Evolutionary conservation across 2,888 invertebrate species (phyloP), one percentile per base, ranked within the genome.

Genomic region (Criorhina ranunculi): DNA sequence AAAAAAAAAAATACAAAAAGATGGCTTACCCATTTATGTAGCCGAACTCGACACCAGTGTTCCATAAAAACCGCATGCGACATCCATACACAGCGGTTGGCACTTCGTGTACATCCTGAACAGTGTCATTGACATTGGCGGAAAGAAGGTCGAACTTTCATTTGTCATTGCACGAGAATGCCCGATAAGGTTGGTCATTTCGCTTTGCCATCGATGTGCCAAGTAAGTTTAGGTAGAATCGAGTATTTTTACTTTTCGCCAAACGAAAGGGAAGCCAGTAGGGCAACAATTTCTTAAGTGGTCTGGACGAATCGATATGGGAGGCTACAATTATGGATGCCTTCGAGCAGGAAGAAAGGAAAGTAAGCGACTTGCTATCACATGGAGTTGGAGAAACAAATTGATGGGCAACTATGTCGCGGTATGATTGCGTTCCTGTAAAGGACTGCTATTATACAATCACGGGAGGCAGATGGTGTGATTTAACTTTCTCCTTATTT

Each of bases 131-230:
- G 82, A 82, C 82, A 78, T 53, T 66, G 59, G 59, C 60, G 17
- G 29, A 82, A 82, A 82, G 78, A 82, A 82, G 82, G 82, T 78
- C 78, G 66, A 60, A 82, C 82, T 82, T 82, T 82, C 82, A 82
- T 82, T 82, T 82, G 66, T 78, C 70, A 46, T 33, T 78, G 66
- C 62, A 76, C 40, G 33, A 35, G 35, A 77, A 57, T 51, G 11
- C 55, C 81, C 37, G 35, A 37, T 70, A 64, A 70, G 51, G 51
- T 70, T 64, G 69, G 35, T 8, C 15, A 37, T 35, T 64, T 64
- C 19, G 15, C 11, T 19, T 9, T 60, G 15, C 12, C 17, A 2
- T 57, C n/a, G n/a, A n/a, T n/a, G 29, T 35, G 55, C 19, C 40
- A 40, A 49, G 49, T 69, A 76, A 62, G 81, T 64, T 82, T 77